Conservation (phyloP, 2,113 vertebrate genomes). For the Pachypanchax playfairii region DNA sequence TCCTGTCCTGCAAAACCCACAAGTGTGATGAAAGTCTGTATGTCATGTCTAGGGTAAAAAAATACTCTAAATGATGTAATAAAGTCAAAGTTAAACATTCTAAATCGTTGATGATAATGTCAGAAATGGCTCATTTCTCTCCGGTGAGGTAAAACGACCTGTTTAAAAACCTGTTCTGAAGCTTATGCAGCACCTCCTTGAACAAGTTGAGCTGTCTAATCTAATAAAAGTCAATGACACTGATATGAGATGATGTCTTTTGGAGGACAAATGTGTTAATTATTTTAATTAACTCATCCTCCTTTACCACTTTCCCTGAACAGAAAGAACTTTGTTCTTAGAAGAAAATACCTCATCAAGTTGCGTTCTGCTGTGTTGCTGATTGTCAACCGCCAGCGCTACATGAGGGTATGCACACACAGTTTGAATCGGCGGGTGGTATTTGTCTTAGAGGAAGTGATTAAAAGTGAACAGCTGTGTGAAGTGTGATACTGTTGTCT, state of each 20-base stretch:
- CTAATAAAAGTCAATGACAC: neutral
- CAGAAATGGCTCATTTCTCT: slow-evolving; percentile 1
- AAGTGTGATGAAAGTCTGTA: slow-evolving; percentile 23
- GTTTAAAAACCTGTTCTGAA: slow-evolving; percentile 4
- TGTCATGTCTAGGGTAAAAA: slow-evolving; percentile 35
- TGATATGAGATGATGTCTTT: neutral
- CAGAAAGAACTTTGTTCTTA: slow-evolving; percentile 80
- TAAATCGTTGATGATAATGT: slow-evolving; percentile 23
- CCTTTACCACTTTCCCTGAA: slow-evolving; percentile 1
- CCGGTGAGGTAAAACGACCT: slow-evolving; percentile 20
- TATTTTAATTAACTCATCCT: neutral
- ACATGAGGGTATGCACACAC: slow-evolving; percentile 86
- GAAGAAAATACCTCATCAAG: slow-evolving; percentile 83
- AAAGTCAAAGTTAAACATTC: slow-evolving; percentile 34
- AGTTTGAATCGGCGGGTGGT: slow-evolving; percentile 3
- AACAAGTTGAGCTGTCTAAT: neutral
- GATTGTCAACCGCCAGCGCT: slow-evolving; percentile 85
- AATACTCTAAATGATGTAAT: slow-evolving; percentile 13
- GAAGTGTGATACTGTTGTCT: slow-evolving; percentile 56
- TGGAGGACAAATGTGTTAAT: neutral
- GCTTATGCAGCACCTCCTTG: neutral
- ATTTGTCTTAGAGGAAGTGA: slow-evolving; percentile 1
- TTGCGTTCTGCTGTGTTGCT: slow-evolving; percentile 85
- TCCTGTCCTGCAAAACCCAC: slow-evolving; percentile 1
- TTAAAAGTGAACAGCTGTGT: slow-evolving; percentile 35